A percentile compares a stretch with the other conserved stretches of the same genome.
phyloP scores from a whole-genome alignment of 2,797 vertebrate species.

The Clarias pachynema region DNA sequence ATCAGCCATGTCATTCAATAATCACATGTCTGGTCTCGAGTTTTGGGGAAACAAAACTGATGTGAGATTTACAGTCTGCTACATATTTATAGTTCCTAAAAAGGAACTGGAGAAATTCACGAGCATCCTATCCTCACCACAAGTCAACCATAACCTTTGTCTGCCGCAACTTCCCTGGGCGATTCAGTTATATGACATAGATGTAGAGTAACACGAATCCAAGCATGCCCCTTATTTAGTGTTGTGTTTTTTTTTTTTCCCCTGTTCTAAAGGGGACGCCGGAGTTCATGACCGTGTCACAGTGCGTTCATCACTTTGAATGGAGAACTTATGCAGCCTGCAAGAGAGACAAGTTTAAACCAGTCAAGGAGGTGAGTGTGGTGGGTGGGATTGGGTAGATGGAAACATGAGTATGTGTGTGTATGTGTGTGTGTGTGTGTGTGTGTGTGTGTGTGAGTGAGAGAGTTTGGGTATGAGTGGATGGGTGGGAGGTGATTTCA shows the following conservation, averaged over 20 bases:
- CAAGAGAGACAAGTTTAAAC: slow-evolving; percentile 86
- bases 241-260: neutral
- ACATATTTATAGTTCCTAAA: neutral
- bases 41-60: neutral
- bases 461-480: neutral
- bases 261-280: slow-evolving; percentile 84
- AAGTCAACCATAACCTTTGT: neutral
- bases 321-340: slow-evolving; percentile 91
- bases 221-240: neutral
- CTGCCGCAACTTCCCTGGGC: no score
- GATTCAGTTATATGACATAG: neutral
- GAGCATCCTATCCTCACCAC: neutral
- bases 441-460: neutral
- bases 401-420: neutral
- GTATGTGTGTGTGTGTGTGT: neutral
- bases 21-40: neutral
- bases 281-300: slow-evolving; percentile 86
- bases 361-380: slow-evolving; percentile 85
- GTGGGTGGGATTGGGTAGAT: neutral
- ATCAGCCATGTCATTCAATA: neutral
- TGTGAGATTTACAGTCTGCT: neutral
- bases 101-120: neutral
- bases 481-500: neutral
- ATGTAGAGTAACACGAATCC: neutral
- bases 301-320: slow-evolving; percentile 94